phyloP scores from a whole-genome alignment of 2,888 invertebrate species.

The Chirona hameri region DNA sequence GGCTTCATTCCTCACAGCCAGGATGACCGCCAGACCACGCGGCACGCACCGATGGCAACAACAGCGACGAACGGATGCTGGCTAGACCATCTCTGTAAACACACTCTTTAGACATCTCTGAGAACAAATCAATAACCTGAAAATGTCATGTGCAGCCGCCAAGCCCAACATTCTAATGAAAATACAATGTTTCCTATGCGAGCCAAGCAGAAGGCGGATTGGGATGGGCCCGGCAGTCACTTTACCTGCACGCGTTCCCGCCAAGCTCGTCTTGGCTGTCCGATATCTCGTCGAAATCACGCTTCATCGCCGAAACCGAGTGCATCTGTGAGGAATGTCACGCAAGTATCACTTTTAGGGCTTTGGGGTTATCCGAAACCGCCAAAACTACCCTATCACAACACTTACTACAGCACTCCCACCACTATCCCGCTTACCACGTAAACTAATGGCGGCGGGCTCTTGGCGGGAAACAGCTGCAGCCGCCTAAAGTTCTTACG shows the following conservation, averaged over 20 bases:
- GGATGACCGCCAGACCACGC: too few species aligned
- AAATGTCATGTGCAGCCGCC: too few species aligned
- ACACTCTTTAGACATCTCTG: too few species aligned
- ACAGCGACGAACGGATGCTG: too few species aligned
- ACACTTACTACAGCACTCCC: neutral
- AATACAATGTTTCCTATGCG: too few species aligned
- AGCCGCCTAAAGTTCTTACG: neutral
- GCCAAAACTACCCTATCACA: neutral
- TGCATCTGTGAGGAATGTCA: neutral
- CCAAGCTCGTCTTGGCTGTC: slow-evolving; percentile 54
- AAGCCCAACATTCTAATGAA: too few species aligned
- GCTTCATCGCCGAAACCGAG: slow-evolving; percentile 48
- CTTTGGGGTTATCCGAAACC: neutral
- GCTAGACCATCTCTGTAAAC: too few species aligned
- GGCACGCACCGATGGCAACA: too few species aligned
- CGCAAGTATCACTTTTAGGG: neutral
- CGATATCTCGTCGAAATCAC: slow-evolving; percentile 53
- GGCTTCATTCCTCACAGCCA: too few species aligned
- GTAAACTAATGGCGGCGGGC: slow-evolving; percentile 9
- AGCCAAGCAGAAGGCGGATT: too few species aligned
- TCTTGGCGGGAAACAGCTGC: slow-evolving; percentile 27
- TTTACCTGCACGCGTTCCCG: slow-evolving; percentile 53
- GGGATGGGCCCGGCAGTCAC: too few species aligned
- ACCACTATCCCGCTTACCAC: neutral
- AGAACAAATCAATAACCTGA: too few species aligned